A percentile compares a stretch with the other conserved stretches of the same genome.
phyloP scores from a whole-genome alignment of 2,113 vertebrate species.

The Apteryx mantelli region DNA sequence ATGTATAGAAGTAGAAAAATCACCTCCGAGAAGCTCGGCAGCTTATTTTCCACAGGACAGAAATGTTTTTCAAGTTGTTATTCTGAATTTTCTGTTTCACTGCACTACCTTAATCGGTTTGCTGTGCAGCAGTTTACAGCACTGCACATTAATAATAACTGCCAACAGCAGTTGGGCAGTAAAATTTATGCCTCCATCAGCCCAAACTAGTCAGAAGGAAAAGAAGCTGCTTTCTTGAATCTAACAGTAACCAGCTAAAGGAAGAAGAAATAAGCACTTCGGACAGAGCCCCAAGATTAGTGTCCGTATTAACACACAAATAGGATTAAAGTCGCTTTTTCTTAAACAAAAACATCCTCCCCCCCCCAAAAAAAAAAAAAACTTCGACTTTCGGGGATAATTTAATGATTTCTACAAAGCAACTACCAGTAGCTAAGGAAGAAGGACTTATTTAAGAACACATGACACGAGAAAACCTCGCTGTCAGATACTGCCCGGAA shows the following conservation, averaged over 20 bases:
- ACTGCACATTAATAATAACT: accelerated
- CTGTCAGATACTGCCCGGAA: too few relatives aligned
- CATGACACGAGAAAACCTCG: too few relatives aligned
- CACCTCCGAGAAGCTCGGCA: neutral
- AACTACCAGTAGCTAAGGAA: neutral
- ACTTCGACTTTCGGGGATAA: neutral
- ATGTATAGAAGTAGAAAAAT: neutral
- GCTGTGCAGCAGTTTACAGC: neutral
- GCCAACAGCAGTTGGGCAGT: neutral
- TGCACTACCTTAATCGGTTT: neutral
- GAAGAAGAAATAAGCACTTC: neutral
- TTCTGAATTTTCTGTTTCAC: neutral
- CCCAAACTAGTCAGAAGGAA: accelerated
- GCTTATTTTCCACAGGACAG: neutral
- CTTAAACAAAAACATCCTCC: too few relatives aligned
- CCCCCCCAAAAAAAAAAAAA: too few relatives aligned
- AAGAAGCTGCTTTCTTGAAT: neutral
- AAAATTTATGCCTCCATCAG: neutral
- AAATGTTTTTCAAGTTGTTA: neutral
- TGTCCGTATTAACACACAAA: neutral
- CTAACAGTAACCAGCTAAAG: neutral
- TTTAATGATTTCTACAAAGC: neutral
- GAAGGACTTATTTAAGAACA: neutral
- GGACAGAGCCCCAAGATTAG: neutral
- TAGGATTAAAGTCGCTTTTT: neutral